A percentile compares a stretch with the other conserved stretches of the same genome.
Conservation (phyloP, 2,888 invertebrate species). For the Ecdyonurus torrentis region DNA sequence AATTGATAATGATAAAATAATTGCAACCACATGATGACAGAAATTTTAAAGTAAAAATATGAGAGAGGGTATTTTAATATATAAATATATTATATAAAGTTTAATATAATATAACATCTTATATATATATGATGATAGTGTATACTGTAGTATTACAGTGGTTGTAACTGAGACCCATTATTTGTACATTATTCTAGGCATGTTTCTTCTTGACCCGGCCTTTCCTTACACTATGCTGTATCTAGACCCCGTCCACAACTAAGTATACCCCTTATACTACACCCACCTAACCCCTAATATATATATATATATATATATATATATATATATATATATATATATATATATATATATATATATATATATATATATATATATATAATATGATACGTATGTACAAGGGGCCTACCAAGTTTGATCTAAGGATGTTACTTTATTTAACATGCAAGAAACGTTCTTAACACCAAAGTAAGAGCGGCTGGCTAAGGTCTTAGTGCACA, state of each 20-base stretch:
- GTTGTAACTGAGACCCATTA: background rate
- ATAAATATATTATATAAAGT: too few relatives aligned
- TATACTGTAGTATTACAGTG: background rate
- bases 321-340: background rate
- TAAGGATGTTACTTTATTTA: background rate
- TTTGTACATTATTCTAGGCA: slow-evolving; percentile 1
- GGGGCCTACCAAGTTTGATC: background rate
- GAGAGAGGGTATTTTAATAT: too few relatives aligned
- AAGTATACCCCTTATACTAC: background rate
- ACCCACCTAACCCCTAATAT: background rate
- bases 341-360: background rate
- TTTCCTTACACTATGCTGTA: too few relatives aligned
- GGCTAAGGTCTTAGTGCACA: background rate
- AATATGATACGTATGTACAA: background rate
- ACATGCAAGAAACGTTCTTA: background rate
- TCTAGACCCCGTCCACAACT: too few relatives aligned
- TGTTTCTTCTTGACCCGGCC: background rate
- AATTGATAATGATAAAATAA: background rate
- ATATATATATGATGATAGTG: too few relatives aligned
- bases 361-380: background rate
- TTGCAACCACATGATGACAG: background rate
- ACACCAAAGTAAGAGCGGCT: background rate
- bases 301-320: background rate
- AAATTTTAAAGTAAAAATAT: too few relatives aligned
- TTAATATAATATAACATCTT: too few relatives aligned